These are phyloP conservation scores for Mactra quadrangularis DNA, from an alignment of 1,140 invertebrate genomes.

Conservation along the genomic window DNA sequence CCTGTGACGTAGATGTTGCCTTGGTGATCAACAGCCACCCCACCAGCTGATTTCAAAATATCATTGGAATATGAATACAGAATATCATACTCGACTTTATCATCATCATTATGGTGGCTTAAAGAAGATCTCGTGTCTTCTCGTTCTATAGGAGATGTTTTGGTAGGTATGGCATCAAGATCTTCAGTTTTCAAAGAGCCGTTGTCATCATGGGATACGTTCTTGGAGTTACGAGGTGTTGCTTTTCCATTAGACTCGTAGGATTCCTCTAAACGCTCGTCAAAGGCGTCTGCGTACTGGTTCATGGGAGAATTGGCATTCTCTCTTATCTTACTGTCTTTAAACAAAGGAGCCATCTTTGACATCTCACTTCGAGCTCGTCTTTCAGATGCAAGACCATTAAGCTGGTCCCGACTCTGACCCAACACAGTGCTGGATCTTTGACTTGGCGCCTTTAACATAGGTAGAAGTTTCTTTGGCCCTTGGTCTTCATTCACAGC, in stretches of 20 bases:
- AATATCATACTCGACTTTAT: conserved; percentile 49
- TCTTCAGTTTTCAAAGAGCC: conserved; percentile 52
- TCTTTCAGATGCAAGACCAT: not conserved
- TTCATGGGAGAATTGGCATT: conserved; percentile 29
- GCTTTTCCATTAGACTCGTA: not conserved
- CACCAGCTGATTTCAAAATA: conserved; percentile 53
- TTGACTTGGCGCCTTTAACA: conserved; percentile 20
- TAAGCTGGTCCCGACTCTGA: conserved; percentile 21
- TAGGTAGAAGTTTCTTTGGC: conserved; percentile 14
- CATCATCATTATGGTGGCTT: conserved; percentile 1
- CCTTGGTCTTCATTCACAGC: conserved; percentile 37
- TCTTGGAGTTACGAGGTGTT: conserved; percentile 36
- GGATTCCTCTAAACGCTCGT: conserved; percentile 43
- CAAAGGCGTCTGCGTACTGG: conserved; percentile 22
- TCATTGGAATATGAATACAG: conserved; percentile 56
- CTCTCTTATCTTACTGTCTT: conserved; percentile 14
- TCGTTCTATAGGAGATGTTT: conserved; percentile 45
- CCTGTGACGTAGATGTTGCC: conserved; percentile 60
- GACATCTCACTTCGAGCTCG: conserved; percentile 36
- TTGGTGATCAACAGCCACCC: conserved; percentile 49
- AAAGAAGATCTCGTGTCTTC: conserved; percentile 46
- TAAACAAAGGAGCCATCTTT: conserved; percentile 3
- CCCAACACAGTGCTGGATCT: conserved; percentile 57
- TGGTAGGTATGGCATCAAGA: conserved; percentile 24
- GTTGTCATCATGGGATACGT: conserved; percentile 13